Percentiles rank a stretch among this genome's conserved stretches.
These are phyloP conservation scores for Athalia rosae DNA, from an alignment of 2,888 invertebrate species.

Conservation along the genomic window DNA sequence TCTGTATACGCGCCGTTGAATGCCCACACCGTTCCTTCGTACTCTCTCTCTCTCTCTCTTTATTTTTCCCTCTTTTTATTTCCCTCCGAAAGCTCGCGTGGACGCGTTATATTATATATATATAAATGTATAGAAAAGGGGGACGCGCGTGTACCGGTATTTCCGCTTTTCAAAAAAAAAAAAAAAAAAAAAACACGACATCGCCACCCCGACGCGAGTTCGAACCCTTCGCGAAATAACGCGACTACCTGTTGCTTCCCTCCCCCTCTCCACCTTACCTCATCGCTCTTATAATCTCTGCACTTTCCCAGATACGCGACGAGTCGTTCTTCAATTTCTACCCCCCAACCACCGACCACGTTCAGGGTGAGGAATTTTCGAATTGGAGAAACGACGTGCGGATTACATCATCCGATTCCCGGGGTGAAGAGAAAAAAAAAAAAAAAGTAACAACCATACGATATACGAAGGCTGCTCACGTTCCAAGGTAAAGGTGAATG, in stretches of 20 bases:
- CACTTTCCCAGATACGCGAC: no score
- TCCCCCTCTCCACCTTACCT: conserved; percentile 4
- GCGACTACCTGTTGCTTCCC: conserved; percentile 51
- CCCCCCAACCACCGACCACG: no score
- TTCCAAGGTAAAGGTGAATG: not conserved
- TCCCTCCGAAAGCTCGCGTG: no score
- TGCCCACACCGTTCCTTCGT: not conserved
- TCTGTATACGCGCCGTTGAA: not conserved
- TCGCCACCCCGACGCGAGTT: not conserved
- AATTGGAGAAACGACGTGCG: no score
- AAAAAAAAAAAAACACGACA: not conserved
- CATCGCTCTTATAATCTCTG: no score
- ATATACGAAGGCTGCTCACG: conserved; percentile 24
- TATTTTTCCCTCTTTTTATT: no score
- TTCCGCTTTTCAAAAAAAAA: not conserved
- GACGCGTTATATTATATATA: no score
- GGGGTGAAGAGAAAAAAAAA: no score
- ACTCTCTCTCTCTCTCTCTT: not conserved
- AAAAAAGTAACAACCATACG: conserved; percentile 21
- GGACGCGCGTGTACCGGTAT: not conserved
- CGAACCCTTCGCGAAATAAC: not conserved
- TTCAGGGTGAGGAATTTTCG: no score
- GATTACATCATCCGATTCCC: no score
- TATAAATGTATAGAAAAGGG: no score
- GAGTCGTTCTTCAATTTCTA: no score